Conservation (phyloP, 2,888 invertebrate species). For the Entomobrya multifasciata region DNA sequence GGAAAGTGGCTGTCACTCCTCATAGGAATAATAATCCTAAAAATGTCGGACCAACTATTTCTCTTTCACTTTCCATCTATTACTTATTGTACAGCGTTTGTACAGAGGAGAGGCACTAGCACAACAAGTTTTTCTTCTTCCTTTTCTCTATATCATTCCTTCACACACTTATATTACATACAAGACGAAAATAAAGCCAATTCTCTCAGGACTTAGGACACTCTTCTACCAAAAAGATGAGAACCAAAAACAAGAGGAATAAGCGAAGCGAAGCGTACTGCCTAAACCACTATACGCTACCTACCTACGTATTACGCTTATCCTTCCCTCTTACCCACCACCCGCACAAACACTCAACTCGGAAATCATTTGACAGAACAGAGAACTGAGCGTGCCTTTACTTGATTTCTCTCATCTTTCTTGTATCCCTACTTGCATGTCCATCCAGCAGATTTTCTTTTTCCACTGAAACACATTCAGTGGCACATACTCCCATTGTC, state of each 20-base stretch:
- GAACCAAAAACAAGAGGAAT: constrained; percentile 38
- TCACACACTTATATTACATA: no score
- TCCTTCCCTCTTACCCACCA: neutral
- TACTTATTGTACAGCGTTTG: constrained; percentile 49
- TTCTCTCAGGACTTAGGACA: constrained; percentile 56
- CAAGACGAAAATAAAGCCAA: constrained; percentile 59
- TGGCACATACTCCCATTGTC: no score
- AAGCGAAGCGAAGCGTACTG: neutral
- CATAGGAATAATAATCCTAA: constrained; percentile 71
- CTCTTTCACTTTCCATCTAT: constrained; percentile 44
- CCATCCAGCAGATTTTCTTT: no score
- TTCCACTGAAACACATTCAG: no score
- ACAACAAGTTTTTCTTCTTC: constrained; percentile 47
- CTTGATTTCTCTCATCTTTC: constrained; percentile 15
- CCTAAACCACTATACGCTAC: neutral
- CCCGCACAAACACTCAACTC: neutral
- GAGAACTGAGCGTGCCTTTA: constrained; percentile 37
- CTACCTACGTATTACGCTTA: no score
- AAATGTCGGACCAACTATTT: constrained; percentile 65
- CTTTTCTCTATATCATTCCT: no score
- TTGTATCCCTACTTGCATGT: neutral
- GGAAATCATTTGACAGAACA: constrained; percentile 18
- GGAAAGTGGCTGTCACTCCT: constrained; percentile 70
- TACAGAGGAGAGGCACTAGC: no score
- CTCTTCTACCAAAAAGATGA: neutral